phyloP scores from a whole-genome alignment of 2,113 vertebrate species.

The mouse (Mus musculus) region DNA sequence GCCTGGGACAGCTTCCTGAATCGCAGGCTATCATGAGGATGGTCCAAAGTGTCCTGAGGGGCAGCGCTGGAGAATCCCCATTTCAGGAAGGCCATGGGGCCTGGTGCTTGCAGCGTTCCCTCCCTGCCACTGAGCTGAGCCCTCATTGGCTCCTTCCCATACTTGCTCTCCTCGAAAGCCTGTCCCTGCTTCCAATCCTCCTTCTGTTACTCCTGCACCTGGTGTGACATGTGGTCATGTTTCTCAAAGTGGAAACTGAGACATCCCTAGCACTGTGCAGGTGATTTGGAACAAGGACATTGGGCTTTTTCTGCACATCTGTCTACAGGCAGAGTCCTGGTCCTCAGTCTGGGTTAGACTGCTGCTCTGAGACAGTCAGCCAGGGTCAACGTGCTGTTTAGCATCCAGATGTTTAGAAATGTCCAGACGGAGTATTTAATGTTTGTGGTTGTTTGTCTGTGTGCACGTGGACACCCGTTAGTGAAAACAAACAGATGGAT shows the following conservation, averaged over 20 bases:
- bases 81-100: fast-evolving
- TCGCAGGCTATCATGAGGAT: neutral
- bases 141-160: too few species aligned
- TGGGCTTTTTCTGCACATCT: neutral
- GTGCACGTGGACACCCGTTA: conserved; percentile 4
- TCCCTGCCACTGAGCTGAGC: neutral
- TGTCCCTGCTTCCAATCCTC: neutral
- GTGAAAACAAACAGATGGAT: conserved; percentile 46
- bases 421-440: conserved; percentile 49
- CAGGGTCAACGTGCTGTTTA: neutral
- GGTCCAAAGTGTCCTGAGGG: neutral
- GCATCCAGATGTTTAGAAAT: conserved; percentile 48
- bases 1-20: neutral
- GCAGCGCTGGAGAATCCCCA: neutral
- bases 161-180: neutral
- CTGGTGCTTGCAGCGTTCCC: fast-evolving
- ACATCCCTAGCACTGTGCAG: neutral
- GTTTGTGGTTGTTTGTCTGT: conserved; percentile 39
- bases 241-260: neutral
- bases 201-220: neutral
- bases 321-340: neutral
- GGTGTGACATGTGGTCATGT: neutral
- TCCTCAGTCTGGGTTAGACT: neutral
- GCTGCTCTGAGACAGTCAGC: neutral
- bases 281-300: neutral